Evolutionary conservation across 2,797 vertebrate species (phyloP), one percentile per base, ranked within the genome.

Genomic region (Phylloscopus collybita): DNA sequence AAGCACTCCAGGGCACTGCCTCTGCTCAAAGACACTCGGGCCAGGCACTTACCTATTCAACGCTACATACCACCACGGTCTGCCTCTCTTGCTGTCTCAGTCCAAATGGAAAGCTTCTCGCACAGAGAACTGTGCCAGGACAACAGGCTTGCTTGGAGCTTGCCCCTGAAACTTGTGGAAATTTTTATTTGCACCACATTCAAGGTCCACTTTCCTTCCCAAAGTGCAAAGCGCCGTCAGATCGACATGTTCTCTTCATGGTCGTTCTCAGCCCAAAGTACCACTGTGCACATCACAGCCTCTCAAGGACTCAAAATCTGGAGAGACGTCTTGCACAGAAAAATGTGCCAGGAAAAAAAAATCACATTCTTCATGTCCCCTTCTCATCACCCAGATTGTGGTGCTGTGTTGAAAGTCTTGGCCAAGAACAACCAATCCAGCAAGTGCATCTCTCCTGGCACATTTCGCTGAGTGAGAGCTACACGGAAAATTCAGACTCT

Each of bases 221-320:
- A 1, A n/a, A 17, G 11, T 34, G 64, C 44, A 34, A 25, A 65
- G 42, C 2, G 1, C 32, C 6, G 0, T 26, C 32, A 47, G 44
- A 14, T 26, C 5, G 0, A 18, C 5, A 4, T 8, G 64, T 34
- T 34, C 32, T 15, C 44, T 66, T 45, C 64, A 66, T 2, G 4
- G 16, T 66, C 44, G 32, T 47, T 45, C 32, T 47, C 44, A 47
- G 64, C 64, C 14, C 12, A 0, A 34, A 34, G 32, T 26, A 14
- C 44, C 64, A 65, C 11, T 1, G 2, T 5, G 9, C 16, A 47
- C 23, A 26, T 15, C 18, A 26, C 64, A 47, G 64, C 23, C 32
- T 66, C 9, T 5, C 23, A 14, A 27, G 44, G 64, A 47, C 44
- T 47, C 4, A 47, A 47, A n/a, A 65, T 47, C 11, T 11, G 14